Percentiles rank a stretch among this genome's conserved stretches.
phyloP scores from a whole-genome alignment of 2,888 invertebrate species.

The Thereva unica region DNA sequence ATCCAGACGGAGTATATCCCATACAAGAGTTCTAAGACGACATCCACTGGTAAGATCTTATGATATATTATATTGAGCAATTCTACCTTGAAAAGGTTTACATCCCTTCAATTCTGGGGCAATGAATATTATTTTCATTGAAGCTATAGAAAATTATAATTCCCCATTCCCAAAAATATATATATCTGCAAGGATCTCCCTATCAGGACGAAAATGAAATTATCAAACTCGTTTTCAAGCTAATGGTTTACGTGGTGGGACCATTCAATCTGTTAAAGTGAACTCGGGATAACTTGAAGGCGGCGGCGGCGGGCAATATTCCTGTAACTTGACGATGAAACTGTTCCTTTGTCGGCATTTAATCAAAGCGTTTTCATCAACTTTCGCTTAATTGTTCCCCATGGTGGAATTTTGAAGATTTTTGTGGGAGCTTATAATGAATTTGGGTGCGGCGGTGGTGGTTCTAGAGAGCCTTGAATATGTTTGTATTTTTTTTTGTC shows the following conservation, averaged over 20 bases:
- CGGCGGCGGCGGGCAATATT: no score
- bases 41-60: constrained; percentile 84
- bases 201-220: constrained; percentile 19
- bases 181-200: not conserved
- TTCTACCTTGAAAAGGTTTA: not conserved
- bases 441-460: no score
- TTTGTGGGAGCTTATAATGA: no score
- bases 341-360: no score
- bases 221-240: constrained; percentile 31
- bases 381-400: no score
- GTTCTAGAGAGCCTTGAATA: no score
- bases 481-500: no score
- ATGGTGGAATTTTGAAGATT: no score
- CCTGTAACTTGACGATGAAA: no score
- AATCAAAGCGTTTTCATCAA: no score
- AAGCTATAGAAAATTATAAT: not conserved
- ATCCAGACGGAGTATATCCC: constrained; percentile 83
- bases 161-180: no score
- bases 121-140: not conserved
- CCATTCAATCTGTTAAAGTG: not conserved
- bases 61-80: not conserved
- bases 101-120: not conserved
- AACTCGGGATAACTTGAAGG: not conserved
- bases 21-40: constrained; percentile 83
- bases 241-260: constrained; percentile 17